phyloP scores from a whole-genome alignment of 2,888 invertebrate species.

The Drosophila parthenogenetica region DNA sequence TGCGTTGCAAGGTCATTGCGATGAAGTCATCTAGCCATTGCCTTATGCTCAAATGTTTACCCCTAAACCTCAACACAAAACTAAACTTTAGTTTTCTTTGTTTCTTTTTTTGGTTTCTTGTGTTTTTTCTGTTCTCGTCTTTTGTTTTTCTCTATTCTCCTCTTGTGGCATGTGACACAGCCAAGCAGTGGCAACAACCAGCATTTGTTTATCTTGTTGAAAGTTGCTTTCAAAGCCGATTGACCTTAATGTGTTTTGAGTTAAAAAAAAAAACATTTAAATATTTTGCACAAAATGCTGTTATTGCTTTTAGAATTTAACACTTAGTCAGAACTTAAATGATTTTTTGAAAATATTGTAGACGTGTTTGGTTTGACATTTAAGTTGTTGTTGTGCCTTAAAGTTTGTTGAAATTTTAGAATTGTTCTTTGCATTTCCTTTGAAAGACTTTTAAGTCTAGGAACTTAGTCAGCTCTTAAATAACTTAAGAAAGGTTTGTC shows the following conservation, averaged over 20 bases:
- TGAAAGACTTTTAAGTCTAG: too few relatives aligned
- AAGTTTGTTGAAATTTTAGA: too few relatives aligned
- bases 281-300: background rate
- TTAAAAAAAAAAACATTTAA: background rate
- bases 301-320: background rate
- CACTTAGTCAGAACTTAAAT: too few relatives aligned
- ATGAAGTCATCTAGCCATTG: slow-evolving; percentile 54
- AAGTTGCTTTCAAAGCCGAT: slow-evolving; percentile 3
- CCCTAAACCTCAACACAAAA: slow-evolving; percentile 42
- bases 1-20: slow-evolving; percentile 53
- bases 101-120: background rate
- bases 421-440: too few relatives aligned
- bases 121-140: background rate
- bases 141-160: background rate
- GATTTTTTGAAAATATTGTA: too few relatives aligned
- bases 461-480: too few relatives aligned
- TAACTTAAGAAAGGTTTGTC: too few relatives aligned
- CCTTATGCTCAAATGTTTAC: slow-evolving; percentile 33
- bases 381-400: too few relatives aligned
- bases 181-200: too few relatives aligned
- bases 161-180: slow-evolving; percentile 4
- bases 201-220: background rate
- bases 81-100: slow-evolving; percentile 16
- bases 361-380: too few relatives aligned
- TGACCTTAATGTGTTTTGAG: background rate